Evolutionary conservation across 2,797 vertebrate genomes (phyloP).

Genomic region (Botia almorhae): DNA sequence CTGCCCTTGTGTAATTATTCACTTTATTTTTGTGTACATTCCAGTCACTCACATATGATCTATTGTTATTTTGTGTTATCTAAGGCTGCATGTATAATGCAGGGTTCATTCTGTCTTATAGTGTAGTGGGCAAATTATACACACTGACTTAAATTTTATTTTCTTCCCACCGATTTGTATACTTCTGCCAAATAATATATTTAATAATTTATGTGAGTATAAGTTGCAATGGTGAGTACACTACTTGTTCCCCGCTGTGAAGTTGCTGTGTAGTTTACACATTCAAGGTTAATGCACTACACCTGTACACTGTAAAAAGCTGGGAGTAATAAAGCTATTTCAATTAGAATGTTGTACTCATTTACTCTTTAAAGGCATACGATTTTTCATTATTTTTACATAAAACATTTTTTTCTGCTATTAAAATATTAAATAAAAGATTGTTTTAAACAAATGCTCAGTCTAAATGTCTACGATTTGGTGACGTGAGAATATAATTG

Average conservation of each 20-base stretch:
- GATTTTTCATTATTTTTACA: not conserved
- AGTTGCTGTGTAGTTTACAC: conserved; percentile 82
- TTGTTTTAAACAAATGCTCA: too few species aligned
- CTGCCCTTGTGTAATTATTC: conserved; percentile 64
- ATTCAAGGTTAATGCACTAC: conserved; percentile 80
- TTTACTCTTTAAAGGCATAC: conserved; percentile 3
- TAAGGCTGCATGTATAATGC: conserved; percentile 81
- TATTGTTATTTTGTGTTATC: conserved; percentile 74
- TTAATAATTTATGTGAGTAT: conserved; percentile 78
- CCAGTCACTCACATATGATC: conserved; percentile 74
- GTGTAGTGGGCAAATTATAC: conserved; percentile 65
- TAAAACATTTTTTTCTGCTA: too few species aligned
- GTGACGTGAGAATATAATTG: too few species aligned
- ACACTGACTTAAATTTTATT: conserved; percentile 61
- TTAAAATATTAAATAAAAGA: too few species aligned
- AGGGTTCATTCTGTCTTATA: conserved; percentile 59
- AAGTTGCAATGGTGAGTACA: conserved; percentile 68
- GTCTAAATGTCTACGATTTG: too few species aligned
- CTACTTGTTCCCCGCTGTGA: conserved; percentile 70
- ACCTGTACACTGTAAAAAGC: conserved; percentile 80
- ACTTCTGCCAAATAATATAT: conserved; percentile 83
- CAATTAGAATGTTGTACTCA: conserved; percentile 64
- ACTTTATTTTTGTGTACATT: conserved; percentile 84
- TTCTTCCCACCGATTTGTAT: conserved; percentile 81
- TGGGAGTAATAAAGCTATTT: conserved; percentile 88